Base-by-base conservation (phyloP, 2,113 vertebrate species). In the Phyllostomus hastatus region DNA sequence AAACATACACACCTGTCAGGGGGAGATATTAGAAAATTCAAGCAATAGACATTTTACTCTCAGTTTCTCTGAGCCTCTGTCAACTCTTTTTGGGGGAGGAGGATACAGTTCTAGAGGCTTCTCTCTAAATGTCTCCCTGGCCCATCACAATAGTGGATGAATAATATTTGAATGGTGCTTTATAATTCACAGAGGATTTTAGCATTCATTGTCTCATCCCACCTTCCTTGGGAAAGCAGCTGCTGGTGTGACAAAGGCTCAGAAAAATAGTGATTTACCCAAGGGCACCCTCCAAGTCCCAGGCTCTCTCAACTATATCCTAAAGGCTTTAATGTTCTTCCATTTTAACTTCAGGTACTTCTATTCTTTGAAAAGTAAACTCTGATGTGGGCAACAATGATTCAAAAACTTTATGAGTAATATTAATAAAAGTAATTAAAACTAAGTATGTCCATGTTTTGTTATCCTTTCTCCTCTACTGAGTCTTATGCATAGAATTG, bases 361-460 rank as follows among this genome's bases (percentile, higher is more conserved):
- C 64, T 88, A 41, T 72, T 91, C 24, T 57, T 95, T 94, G 33
- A 89, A 82, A 78, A 95, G 41, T 70, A 82, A 94, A 89, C 59
- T 91, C 26, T 59, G 43, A 43, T 61, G 52, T 82, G 81, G 46
- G 50, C 17, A 90, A 84, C 69, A 88, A 78, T 66, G 33, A 79
- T 17, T 92, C 38, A 43, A 89, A 96, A 88, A 82, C 28, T 69
- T 95, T 72, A 52, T 67, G 88, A 91, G 61, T 73, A 48, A 67
- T 88, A 73, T 78, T 20, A 94, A 82, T 70, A 96, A 82, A 92
- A 95, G 82, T 94, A 80, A 94, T 75, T 92, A 91, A 95, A 95
- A 93, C 69, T 75, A 95, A 59, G 28, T 75, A 94, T 50, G 22
- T 64, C 94, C 35, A 79, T 79, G 94, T 88, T 83, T 82, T 33